Base-by-base conservation (phyloP, 2,888 invertebrate species). In the Trachelus troglodyta region DNA sequence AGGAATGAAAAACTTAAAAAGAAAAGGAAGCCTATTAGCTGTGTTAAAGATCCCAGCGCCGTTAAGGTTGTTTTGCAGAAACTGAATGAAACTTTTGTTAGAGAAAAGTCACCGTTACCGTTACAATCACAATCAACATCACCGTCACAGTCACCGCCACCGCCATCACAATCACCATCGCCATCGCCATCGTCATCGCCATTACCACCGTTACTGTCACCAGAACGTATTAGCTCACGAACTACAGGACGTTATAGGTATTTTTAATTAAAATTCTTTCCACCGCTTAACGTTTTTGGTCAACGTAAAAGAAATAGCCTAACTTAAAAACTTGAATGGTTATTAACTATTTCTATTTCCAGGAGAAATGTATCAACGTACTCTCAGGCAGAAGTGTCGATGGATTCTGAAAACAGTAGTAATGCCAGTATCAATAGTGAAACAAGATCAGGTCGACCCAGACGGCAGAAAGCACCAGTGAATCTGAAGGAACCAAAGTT, bases 11-110 rank as follows among this genome's bases (percentile, higher is more conserved):
- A 82, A 82, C 31, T 80, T 81, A 0, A 85, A 82, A 75, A 76
- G 78, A 11, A 69, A 33, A 30, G 1, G 30, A 69, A 69, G 6
- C 30, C 30, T 31, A 9, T 11, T 3, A 35, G 11, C 0, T 81
- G 78, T 12, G 83, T 80, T 34, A 88, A 87, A 76, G 89, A 90
- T 82, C 90, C 90, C 4, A 89, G 88, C 69, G 33, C 86, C 3
- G 90, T 84, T 1, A 90, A 89, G 79, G 90, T 90, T 23, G 89
- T 90, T 3, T 80, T 90, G 31, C 81, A 87, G 40, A 90, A 90
- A 77, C 83, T 90, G 1, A 83, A 87, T 11, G 85, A 88, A 11
- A 80, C 80, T 0, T 76, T 80, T 9, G 80, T 85, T 56, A 84
- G 79, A 34, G 40, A 23, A 40, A 83, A 75, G n/a, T 56, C 33